A percentile compares a stretch with the other conserved stretches of the same genome.
Evolutionary conservation across 2,113 vertebrate genomes (phyloP).

Genomic region (Castor canadensis): DNA sequence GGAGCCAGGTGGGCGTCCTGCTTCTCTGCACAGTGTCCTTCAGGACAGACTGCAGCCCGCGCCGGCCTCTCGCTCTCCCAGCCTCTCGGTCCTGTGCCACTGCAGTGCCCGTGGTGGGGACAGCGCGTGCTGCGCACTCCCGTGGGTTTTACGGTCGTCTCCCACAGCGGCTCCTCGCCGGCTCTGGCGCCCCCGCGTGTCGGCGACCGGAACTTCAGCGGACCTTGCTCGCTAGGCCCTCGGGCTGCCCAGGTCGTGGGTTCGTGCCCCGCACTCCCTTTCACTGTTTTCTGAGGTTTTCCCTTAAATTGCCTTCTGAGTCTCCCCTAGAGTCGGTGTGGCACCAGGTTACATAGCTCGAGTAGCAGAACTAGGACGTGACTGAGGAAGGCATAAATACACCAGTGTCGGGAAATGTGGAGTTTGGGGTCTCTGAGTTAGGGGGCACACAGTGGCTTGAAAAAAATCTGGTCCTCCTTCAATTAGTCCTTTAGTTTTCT

Average conservation of each 20-base stretch:
- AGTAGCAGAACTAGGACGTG: no score
- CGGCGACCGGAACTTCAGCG: neutral
- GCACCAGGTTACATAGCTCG: no score
- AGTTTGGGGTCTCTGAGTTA: no score
- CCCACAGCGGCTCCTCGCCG: neutral
- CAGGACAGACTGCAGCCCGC: neutral
- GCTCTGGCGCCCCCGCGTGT: slow-evolving; percentile 46
- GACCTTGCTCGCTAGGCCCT: neutral
- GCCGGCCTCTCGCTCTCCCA: neutral
- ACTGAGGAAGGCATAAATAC: neutral
- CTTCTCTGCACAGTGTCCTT: no score
- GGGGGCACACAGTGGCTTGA: no score
- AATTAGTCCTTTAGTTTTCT: no score
- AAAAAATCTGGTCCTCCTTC: no score
- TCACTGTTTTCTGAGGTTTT: neutral
- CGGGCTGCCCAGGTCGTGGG: accelerated
- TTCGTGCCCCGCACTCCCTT: neutral
- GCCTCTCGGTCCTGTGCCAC: no score
- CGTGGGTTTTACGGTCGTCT: neutral
- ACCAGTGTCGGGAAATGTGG: neutral
- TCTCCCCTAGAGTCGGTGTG: neutral
- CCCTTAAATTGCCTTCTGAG: neutral
- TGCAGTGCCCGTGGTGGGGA: accelerated
- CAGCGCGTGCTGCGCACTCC: neutral
- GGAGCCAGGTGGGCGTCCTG: neutral